phyloP scores from a whole-genome alignment of 2,888 invertebrate species.

The Argynnis bischoffii region DNA sequence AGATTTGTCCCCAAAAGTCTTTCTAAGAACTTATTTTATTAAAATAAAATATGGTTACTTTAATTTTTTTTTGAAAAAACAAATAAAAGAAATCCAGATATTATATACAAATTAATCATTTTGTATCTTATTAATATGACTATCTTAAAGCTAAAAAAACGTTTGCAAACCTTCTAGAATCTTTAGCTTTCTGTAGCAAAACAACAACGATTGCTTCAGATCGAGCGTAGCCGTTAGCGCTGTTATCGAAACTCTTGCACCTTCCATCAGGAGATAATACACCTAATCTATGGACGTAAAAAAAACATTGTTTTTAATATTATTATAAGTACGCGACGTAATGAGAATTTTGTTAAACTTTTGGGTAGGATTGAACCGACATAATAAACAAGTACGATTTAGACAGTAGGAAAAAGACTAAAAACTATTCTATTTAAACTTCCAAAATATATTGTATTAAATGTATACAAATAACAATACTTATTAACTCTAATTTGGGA shows the following conservation, averaged over 20 bases:
- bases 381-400: no score
- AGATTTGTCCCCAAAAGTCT: no score
- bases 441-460: no score
- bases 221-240: constrained; percentile 91
- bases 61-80: constrained; percentile 8
- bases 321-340: background rate
- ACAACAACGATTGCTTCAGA: constrained; percentile 89
- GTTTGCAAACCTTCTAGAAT: constrained; percentile 79
- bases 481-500: no score
- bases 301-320: background rate
- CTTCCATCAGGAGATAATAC: constrained; percentile 92
- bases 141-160: background rate
- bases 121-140: no score
- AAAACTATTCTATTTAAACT: no score
- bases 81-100: background rate
- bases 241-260: constrained; percentile 95
- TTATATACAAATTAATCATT: no score
- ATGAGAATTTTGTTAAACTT: background rate
- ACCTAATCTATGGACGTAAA: constrained; percentile 81
- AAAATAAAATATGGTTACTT: background rate
- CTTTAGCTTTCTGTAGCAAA: constrained; percentile 87
- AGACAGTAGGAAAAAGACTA: no score
- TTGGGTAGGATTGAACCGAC: background rate
- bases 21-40: no score
- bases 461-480: no score